Conservation (phyloP, 2,888 invertebrate genomes). For the Leptarthrus brevirostris region DNA sequence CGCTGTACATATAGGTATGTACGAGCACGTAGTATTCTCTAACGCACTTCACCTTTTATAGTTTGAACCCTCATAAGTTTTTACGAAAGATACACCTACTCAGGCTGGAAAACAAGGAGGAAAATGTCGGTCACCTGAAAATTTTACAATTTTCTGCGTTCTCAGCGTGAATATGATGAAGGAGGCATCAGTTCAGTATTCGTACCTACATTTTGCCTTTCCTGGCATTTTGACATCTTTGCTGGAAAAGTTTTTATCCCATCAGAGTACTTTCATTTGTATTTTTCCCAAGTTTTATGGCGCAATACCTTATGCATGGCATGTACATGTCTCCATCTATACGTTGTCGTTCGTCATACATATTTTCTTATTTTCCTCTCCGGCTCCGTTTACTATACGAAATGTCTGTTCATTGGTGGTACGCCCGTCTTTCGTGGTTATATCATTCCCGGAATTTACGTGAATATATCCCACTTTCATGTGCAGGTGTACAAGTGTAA, state of each 20-base stretch:
- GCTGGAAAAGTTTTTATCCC: slow-evolving; percentile 25
- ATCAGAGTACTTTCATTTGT: slow-evolving; percentile 36
- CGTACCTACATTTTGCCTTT: not conserved
- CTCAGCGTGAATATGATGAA: slow-evolving; percentile 36
- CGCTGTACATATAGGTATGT: not conserved
- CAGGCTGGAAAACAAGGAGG: slow-evolving; percentile 18
- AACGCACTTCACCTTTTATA: slow-evolving; percentile 40
- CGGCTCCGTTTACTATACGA: slow-evolving; percentile 38
- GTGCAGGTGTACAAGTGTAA: slow-evolving; percentile 44
- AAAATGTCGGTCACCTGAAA: slow-evolving; percentile 46
- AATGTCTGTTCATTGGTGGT: slow-evolving; percentile 40
- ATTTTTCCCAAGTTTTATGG: slow-evolving; percentile 42
- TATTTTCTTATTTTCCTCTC: slow-evolving; percentile 38
- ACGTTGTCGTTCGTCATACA: slow-evolving; percentile 21
- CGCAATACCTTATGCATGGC: slow-evolving; percentile 44
- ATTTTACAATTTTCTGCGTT: slow-evolving; percentile 44
- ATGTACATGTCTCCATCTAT: slow-evolving; percentile 24
- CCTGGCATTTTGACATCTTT: slow-evolving; percentile 6
- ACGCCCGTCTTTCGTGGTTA: slow-evolving; percentile 21
- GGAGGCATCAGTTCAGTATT: not conserved
- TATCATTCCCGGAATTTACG: slow-evolving; percentile 36
- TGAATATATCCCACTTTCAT: slow-evolving; percentile 28
- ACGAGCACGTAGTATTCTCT: not conserved
- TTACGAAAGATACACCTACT: slow-evolving; percentile 28
- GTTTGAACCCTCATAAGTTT: slow-evolving; percentile 45